These are phyloP conservation scores for Oxystoma pomonae DNA, from an alignment of 2,888 invertebrate genomes.

Conservation along the genomic window DNA sequence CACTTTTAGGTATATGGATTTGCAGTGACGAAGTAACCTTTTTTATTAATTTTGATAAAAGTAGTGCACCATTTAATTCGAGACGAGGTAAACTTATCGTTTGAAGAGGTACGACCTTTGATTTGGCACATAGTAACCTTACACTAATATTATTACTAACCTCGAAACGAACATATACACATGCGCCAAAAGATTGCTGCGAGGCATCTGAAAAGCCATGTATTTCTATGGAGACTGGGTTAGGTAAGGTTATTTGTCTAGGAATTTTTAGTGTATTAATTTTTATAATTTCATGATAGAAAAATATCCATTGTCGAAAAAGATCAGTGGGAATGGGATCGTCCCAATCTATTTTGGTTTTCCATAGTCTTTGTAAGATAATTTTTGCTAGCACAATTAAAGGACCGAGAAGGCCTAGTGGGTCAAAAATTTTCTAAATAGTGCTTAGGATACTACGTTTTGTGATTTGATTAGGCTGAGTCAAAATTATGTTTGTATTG, in stretches of 20 bases:
- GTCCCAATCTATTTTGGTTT: constrained; percentile 21
- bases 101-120: no score
- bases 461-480: constrained; percentile 7
- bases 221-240: constrained; percentile 3
- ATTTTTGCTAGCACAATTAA: constrained; percentile 22
- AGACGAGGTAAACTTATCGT: no score
- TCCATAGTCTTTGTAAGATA: constrained; percentile 25
- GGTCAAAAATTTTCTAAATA: constrained; percentile 25
- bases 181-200: neutral
- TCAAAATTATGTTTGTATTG: constrained; percentile 4
- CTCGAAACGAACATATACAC: no score
- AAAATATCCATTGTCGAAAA: constrained; percentile 4
- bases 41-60: no score
- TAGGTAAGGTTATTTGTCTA: constrained; percentile 4
- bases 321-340: constrained; percentile 12
- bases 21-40: no score
- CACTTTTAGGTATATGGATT: no score
- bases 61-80: no score
- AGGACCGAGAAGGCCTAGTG: constrained; percentile 23
- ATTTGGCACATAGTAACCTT: no score
- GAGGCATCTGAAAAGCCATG: constrained; percentile 19
- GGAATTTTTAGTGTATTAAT: no score
- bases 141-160: no score
- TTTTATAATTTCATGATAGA: neutral
- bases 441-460: constrained; percentile 21